Evolutionary conservation across 2,113 vertebrate species (phyloP).

Genomic region (Mesitornis unicolor): DNA sequence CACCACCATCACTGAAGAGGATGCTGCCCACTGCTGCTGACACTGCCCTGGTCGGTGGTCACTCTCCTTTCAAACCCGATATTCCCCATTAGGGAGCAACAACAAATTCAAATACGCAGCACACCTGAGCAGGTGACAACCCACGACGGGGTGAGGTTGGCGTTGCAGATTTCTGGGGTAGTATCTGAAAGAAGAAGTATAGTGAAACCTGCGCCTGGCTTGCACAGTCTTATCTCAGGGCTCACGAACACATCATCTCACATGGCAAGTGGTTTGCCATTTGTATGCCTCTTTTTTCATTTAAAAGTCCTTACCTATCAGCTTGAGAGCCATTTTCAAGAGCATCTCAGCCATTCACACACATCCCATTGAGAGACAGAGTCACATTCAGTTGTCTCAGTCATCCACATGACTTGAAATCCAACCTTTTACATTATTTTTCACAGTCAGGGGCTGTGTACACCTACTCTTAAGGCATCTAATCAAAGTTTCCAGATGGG

Average conservation of each 20-base stretch:
- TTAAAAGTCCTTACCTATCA: rapidly evolving
- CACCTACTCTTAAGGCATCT: background rate
- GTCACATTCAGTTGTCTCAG: background rate
- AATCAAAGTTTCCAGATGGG: background rate
- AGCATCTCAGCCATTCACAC: background rate
- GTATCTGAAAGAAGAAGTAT: background rate
- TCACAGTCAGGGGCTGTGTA: rapidly evolving
- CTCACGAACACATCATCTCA: background rate
- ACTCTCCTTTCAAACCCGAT: background rate
- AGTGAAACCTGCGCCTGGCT: background rate
- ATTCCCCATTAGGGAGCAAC: rapidly evolving
- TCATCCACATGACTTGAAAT: background rate
- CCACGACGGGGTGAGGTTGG: background rate
- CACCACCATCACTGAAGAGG: background rate
- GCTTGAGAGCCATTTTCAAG: background rate
- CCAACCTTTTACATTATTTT: background rate
- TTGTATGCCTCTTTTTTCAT: background rate
- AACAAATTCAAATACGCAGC: background rate
- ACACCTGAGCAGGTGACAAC: background rate
- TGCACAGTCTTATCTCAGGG: background rate
- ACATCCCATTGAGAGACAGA: background rate
- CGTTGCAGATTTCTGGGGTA: background rate
- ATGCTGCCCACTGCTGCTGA: background rate
- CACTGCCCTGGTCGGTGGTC: background rate
- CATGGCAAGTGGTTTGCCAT: background rate